These are phyloP conservation scores for Nephotettix cincticeps DNA, from an alignment of 1,140 invertebrate genomes.

Conservation along the genomic window DNA sequence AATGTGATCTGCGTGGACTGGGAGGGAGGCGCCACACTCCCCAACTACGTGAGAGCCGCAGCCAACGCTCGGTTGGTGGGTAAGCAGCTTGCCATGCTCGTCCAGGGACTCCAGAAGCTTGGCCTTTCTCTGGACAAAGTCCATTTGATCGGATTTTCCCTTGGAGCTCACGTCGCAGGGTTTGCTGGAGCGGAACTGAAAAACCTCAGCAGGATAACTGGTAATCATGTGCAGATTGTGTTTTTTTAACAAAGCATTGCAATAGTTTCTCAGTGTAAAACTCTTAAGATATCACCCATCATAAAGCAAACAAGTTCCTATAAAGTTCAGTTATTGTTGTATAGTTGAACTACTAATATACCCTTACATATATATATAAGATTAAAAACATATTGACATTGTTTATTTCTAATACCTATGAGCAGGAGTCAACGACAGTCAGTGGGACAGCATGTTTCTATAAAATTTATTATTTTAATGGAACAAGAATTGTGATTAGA, in stretches of 20 bases:
- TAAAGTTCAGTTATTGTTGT: no score
- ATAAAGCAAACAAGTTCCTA: no score
- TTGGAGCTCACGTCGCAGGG: slow-evolving; percentile 90
- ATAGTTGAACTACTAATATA: no score
- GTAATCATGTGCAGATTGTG: slow-evolving; percentile 47
- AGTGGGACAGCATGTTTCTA: no score
- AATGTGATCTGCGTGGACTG: slow-evolving; percentile 94
- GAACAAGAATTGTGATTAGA: no score
- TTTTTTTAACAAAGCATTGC: background rate
- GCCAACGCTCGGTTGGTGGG: slow-evolving; percentile 92
- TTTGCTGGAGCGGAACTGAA: slow-evolving; percentile 85
- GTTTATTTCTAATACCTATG: no score
- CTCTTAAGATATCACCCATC: no score
- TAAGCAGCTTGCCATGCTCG: slow-evolving; percentile 79
- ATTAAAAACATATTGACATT: no score
- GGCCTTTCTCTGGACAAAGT: slow-evolving; percentile 60
- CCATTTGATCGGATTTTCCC: slow-evolving; percentile 89
- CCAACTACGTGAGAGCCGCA: slow-evolving; percentile 90
- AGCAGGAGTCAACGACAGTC: no score
- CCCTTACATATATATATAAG: no score
- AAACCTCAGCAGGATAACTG: slow-evolving; percentile 83
- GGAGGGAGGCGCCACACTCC: slow-evolving; percentile 86
- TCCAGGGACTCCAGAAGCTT: slow-evolving; percentile 57
- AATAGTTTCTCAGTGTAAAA: background rate
- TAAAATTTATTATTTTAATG: no score